A percentile compares a stretch with the other conserved stretches of the same genome.
Evolutionary conservation across 2,888 invertebrate genomes (phyloP).

Genomic region (Chouioia cunea): DNA sequence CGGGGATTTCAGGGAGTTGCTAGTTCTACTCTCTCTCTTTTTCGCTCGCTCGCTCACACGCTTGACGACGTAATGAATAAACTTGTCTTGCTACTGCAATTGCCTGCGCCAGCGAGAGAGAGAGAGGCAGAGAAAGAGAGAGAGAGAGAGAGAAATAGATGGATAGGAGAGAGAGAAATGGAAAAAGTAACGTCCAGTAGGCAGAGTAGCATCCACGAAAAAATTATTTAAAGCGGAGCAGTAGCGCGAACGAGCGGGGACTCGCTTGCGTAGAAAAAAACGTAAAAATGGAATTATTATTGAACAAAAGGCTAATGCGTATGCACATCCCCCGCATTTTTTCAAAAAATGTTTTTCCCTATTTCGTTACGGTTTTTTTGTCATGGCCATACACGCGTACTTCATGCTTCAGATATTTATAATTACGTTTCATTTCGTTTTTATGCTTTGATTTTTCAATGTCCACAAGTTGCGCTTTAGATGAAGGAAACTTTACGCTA

Average conservation of each 20-base stretch:
- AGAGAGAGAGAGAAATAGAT: conserved; percentile 32
- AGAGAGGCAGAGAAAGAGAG: conserved; percentile 48
- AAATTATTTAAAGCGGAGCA: conserved; percentile 47
- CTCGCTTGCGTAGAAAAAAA: conserved; percentile 1
- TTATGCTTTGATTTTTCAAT: no score
- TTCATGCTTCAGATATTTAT: conserved; percentile 19
- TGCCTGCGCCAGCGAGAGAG: conserved; percentile 45
- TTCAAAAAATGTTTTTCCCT: conserved; percentile 2
- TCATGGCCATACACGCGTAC: neutral
- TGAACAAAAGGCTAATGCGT: conserved; percentile 14
- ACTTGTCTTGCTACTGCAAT: conserved; percentile 35
- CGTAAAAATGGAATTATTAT: conserved; percentile 31
- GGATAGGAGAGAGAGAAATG: conserved; percentile 52
- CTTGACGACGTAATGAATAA: conserved; percentile 46
- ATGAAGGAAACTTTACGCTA: no score
- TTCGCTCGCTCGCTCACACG: conserved; percentile 32
- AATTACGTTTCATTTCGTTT: conserved; percentile 9
- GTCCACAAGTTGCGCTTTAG: no score
- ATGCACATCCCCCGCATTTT: neutral
- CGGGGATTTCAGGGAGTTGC: conserved; percentile 56
- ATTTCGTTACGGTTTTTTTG: neutral
- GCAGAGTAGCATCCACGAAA: conserved; percentile 9
- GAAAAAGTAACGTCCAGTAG: conserved; percentile 10
- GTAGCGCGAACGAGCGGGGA: conserved; percentile 1
- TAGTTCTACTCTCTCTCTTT: conserved; percentile 54